These are phyloP conservation scores for Ephestia elutella DNA, from an alignment of 1,140 invertebrate genomes.

Conservation along the genomic window DNA sequence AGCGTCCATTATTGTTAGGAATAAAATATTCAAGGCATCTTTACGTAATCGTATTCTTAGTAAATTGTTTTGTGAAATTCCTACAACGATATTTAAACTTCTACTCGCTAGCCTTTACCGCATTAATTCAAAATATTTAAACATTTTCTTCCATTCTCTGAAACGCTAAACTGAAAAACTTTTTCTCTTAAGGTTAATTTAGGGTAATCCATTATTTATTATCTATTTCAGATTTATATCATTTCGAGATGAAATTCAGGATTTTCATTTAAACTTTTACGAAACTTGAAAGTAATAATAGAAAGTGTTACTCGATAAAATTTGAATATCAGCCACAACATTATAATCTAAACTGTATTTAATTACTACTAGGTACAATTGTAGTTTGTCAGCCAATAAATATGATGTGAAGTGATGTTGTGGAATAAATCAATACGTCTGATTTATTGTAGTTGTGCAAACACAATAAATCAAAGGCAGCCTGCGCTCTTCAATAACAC, in stretches of 20 bases:
- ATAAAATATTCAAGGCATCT: conserved; percentile 28
- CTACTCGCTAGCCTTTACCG: neutral
- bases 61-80: conserved; percentile 11
- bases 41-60: conserved; percentile 14
- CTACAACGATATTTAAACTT: conserved; percentile 1
- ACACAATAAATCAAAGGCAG: conserved; percentile 56
- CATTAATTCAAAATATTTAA: conserved; percentile 4
- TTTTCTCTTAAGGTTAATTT: no score
- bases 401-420: neutral
- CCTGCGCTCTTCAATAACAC: conserved; percentile 19
- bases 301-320: no score
- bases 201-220: no score
- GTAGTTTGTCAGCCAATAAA: neutral
- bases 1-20: conserved; percentile 40
- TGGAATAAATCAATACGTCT: conserved; percentile 47
- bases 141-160: no score
- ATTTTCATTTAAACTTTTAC: no score
- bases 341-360: no score
- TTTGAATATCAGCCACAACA: no score
- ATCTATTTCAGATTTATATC: no score
- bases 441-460: conserved; percentile 54
- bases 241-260: no score
- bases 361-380: neutral
- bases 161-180: no score
- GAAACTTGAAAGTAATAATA: no score